Evolutionary conservation across 1,140 invertebrate species (phyloP).

Genomic region (Choristoneura fumiferana): DNA sequence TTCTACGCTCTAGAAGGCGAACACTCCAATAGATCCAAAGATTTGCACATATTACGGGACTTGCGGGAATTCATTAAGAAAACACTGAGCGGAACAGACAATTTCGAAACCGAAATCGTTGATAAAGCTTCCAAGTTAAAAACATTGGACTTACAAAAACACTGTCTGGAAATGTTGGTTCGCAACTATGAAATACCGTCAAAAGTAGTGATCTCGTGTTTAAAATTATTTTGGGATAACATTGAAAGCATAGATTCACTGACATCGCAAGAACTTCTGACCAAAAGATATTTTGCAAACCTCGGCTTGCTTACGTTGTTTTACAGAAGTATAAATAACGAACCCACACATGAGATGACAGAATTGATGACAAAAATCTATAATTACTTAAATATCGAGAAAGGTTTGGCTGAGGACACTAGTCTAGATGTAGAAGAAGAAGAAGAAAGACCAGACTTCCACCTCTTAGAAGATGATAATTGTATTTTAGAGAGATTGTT

Average conservation of each 20-base stretch:
- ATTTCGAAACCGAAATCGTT: constrained; percentile 76
- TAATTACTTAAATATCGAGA: constrained; percentile 20
- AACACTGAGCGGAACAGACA: constrained; percentile 58
- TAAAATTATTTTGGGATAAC: constrained; percentile 74
- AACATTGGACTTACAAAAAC: constrained; percentile 85
- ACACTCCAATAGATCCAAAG: constrained; percentile 90
- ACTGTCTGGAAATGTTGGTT: constrained; percentile 85
- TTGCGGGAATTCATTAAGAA: constrained; percentile 84
- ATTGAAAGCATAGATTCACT: constrained; percentile 31
- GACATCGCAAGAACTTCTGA: constrained; percentile 44
- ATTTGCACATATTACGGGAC: constrained; percentile 91
- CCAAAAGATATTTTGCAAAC: constrained; percentile 53
- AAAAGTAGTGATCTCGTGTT: constrained; percentile 77
- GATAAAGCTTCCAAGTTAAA: constrained; percentile 82
- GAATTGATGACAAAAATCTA: constrained; percentile 47
- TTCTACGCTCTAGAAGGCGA: constrained; percentile 93
- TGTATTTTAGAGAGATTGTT: constrained; percentile 66
- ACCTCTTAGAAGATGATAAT: constrained; percentile 63
- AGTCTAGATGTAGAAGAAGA: constrained; percentile 25
- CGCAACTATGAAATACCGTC: constrained; percentile 80
- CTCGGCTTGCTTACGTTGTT: constrained; percentile 52
- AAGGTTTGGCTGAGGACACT: background rate
- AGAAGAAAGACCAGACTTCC: constrained; percentile 34
- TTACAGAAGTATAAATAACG: constrained; percentile 49
- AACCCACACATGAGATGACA: constrained; percentile 44